Conservation (phyloP, 2,888 invertebrate genomes). For the Macrophya annulata region DNA sequence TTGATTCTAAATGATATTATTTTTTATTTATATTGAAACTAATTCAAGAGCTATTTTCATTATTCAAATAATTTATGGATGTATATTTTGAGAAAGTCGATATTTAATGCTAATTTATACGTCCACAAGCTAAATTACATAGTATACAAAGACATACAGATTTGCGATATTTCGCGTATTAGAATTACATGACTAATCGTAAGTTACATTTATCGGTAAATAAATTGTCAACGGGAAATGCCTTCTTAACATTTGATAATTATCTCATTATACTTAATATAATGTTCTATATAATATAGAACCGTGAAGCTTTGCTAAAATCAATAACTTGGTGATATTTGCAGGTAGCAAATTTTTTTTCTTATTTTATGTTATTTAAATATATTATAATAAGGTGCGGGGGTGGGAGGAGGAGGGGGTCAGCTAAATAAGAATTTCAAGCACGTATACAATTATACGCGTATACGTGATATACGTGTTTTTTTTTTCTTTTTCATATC, state of each 20-base stretch:
- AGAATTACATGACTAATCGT: neutral
- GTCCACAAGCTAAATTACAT: neutral
- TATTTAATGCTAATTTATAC: conserved; percentile 7
- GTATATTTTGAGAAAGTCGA: neutral
- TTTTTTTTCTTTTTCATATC: conserved; percentile 8
- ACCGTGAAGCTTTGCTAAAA: neutral
- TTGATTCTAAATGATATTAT: neutral
- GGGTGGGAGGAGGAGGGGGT: neutral
- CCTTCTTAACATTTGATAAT: neutral
- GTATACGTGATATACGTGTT: conserved; percentile 18
- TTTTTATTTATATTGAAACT: neutral
- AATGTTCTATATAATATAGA: neutral
- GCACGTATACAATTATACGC: conserved; percentile 2
- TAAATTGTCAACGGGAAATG: neutral
- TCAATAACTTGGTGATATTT: conserved; percentile 12
- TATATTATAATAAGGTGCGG: neutral
- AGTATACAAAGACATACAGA: neutral
- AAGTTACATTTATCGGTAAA: neutral
- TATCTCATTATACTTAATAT: neutral
- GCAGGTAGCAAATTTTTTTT: neutral
- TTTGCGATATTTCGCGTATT: neutral
- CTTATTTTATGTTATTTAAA: neutral
- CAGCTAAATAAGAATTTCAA: conserved; percentile 24
- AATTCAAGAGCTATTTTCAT: neutral
- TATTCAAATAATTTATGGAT: neutral